These are phyloP conservation scores for Poeciliopsis paucimaculata DNA, from an alignment of 2,797 vertebrate species.

Conservation along the genomic window DNA sequence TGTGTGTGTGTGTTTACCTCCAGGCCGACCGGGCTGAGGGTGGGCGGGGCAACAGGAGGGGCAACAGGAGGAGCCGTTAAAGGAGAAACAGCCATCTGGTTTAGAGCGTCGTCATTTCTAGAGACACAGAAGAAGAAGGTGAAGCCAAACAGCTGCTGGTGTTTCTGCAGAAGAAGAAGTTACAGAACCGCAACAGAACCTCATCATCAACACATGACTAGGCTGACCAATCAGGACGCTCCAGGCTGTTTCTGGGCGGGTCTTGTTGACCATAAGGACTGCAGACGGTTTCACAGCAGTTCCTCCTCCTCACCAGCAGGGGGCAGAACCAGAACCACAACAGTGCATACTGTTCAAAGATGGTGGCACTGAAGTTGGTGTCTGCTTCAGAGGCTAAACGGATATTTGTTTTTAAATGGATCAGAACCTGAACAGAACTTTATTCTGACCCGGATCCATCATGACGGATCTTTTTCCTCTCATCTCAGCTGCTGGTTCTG, in stretches of 20 bases:
- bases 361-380: no score
- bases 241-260: neutral
- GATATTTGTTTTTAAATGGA: neutral
- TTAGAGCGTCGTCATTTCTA: slow-evolving; percentile 91
- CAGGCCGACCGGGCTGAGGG: slow-evolving; percentile 64
- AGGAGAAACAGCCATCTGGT: slow-evolving; percentile 88
- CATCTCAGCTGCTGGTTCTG: no score
- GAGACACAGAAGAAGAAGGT: neutral
- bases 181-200: no score
- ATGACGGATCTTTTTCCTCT: no score
- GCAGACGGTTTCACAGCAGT: neutral
- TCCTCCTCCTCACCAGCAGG: neutral
- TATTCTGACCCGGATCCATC: no score
- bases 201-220: neutral
- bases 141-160: neutral
- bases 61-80: slow-evolving; percentile 77
- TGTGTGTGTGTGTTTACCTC: slow-evolving; percentile 79
- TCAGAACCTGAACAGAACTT: neutral
- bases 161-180: neutral
- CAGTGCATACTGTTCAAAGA: neutral
- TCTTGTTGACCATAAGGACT: neutral
- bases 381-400: neutral
- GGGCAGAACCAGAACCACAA: neutral
- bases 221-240: neutral
- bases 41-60: slow-evolving; percentile 32